phyloP scores from a whole-genome alignment of 2,797 vertebrate species.

The Oreochromis grahami region DNA sequence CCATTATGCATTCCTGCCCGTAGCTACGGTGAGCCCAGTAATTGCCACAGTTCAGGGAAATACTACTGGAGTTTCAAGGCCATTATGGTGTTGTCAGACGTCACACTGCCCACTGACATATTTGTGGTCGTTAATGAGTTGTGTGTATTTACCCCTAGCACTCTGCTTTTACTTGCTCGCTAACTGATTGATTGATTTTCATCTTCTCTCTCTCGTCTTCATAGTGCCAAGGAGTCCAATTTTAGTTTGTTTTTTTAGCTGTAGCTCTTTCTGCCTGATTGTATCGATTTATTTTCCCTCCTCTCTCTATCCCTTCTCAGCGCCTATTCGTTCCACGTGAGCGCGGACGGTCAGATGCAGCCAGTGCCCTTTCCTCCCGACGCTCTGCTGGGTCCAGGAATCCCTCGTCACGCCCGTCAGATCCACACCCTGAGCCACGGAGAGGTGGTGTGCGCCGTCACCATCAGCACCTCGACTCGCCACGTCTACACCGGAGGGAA shows the following conservation, averaged over 20 bases:
- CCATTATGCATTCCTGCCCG: slow-evolving; percentile 29
- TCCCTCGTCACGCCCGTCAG: slow-evolving; percentile 85
- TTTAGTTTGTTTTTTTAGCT: slow-evolving; percentile 6
- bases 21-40: slow-evolving; percentile 34
- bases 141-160: not conserved
- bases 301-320: slow-evolving; percentile 40
- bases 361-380: slow-evolving; percentile 86
- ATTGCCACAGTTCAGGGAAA: slow-evolving; percentile 34
- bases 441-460: slow-evolving; percentile 86
- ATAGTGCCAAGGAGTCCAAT: not conserved
- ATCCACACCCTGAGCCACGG: slow-evolving; percentile 86
- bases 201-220: not conserved
- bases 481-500: slow-evolving; percentile 75
- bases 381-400: slow-evolving; percentile 84
- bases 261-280: not conserved
- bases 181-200: slow-evolving; percentile 9
- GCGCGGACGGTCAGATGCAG: slow-evolving; percentile 88
- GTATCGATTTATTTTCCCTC: not conserved
- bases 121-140: not conserved
- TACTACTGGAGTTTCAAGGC: slow-evolving; percentile 7
- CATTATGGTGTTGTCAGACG: slow-evolving; percentile 2
- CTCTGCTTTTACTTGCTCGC: not conserved
- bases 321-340: slow-evolving; percentile 89
- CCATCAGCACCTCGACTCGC: slow-evolving; percentile 85
- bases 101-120: not conserved